Percentiles rank a stretch among this genome's conserved stretches.
Evolutionary conservation across 2,888 invertebrate genomes (phyloP).

Genomic region (Odontocolon sp.): DNA sequence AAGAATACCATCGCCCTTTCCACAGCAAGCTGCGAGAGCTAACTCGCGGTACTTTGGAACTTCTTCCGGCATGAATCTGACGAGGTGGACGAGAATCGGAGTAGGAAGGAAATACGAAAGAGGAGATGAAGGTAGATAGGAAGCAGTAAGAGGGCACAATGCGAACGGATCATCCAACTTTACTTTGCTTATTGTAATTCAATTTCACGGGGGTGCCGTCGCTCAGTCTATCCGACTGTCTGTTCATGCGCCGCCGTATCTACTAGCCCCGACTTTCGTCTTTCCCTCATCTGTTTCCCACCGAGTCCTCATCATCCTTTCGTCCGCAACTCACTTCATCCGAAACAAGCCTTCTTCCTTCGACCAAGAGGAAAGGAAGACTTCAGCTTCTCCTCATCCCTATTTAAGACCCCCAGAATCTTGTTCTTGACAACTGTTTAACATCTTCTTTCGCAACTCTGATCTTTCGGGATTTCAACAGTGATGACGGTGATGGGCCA

Average conservation of each 20-base stretch:
- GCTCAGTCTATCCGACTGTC: conserved; percentile 22
- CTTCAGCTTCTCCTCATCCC: too few species aligned
- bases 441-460: conserved; percentile 71
- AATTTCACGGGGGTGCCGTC: conserved; percentile 73
- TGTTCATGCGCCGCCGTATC: conserved; percentile 32
- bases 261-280: conserved; percentile 42
- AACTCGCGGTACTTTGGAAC: conserved; percentile 71
- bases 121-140: conserved; percentile 65
- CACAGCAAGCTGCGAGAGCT: conserved; percentile 24
- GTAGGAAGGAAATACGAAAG: conserved; percentile 20
- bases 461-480: conserved; percentile 49
- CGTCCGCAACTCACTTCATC: neutral
- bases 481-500: neutral
- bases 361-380: too few species aligned
- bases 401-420: conserved; percentile 65
- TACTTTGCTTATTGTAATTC: conserved; percentile 78
- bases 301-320: neutral
- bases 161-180: conserved; percentile 77
- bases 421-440: conserved; percentile 77
- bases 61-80: conserved; percentile 70
- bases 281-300: conserved; percentile 60
- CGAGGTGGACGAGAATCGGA: conserved; percentile 60
- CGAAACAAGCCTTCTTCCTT: conserved; percentile 59
- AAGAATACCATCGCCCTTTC: conserved; percentile 73
- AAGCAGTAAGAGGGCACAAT: conserved; percentile 73